Base-by-base conservation (phyloP, 2,888 invertebrate genomes). In the Villa cingulata region DNA sequence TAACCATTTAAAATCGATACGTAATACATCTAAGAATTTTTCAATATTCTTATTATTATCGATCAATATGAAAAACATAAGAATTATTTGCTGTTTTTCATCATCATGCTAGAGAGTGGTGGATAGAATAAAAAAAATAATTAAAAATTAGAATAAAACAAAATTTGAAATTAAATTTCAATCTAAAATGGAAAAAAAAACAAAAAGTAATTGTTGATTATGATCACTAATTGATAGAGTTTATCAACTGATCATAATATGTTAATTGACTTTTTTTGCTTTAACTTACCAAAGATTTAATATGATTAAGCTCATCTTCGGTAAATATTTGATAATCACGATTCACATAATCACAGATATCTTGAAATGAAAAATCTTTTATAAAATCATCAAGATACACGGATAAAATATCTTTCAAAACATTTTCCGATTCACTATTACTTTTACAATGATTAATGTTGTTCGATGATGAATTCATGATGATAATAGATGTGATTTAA, bases 1-100 rank as follows among this genome's bases (percentile, higher is more conserved):
- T 39, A 61, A 55, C 51, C 58, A 60, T 16, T 52, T 32, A 45
- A 62, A 61, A 20, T 56, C 56, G 1, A 15, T 29, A 14, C 53
- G 40, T 9, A 62, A 55, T 0, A 53, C 46, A 5, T 57, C 51
- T 10, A 67, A 56, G 45, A 68, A 69, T 9, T 47, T 17, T 0
- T 58, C 49, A 4, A 51, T 43, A 6, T 53, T 46, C 38, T 57
- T 57, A 16, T 46, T 49, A 32, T 52, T 51, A 19, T 56, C 52
- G 7, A 48, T 46, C 15, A 62, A 41, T 23, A 58, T 51, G 53
- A 59, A 58, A 40, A 62, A 57, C 37, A 62, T 49, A 44, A 54
- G 56, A 23, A 54, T 44, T 23, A 54, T 54, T 51, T 55, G 57
- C 15, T 52, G 49, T 34, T 53, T 51, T 45, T 54, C 54, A 18